Percentiles rank a stretch among this genome's conserved stretches.
Evolutionary conservation across 2,113 vertebrate species (phyloP).

Genomic region (Microcebus tavaratra): DNA sequence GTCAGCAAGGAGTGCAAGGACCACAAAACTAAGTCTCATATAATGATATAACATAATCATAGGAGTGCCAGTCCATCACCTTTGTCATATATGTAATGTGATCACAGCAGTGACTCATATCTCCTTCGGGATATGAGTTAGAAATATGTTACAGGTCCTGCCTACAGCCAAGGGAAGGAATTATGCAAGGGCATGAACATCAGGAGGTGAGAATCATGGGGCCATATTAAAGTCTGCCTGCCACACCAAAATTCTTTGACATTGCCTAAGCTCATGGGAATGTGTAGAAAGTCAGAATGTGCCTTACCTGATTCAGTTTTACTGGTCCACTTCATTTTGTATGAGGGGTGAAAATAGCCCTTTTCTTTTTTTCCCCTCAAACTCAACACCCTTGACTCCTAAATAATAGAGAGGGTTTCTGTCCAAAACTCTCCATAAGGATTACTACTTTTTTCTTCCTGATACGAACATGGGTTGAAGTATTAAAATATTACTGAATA

Average conservation of each 20-base stretch:
- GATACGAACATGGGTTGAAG: constrained; percentile 57
- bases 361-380: background rate
- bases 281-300: background rate
- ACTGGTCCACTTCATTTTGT: background rate
- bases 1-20: background rate
- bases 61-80: background rate
- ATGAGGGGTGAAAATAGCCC: background rate
- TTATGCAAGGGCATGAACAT: background rate
- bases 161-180: background rate
- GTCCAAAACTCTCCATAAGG: constrained; percentile 48
- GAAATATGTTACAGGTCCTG: background rate
- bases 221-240: background rate
- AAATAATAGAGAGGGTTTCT: background rate
- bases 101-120: too few relatives aligned
- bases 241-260: background rate
- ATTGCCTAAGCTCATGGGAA: background rate
- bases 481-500: constrained; percentile 53
- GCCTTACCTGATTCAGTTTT: background rate
- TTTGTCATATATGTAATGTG: background rate
- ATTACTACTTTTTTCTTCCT: background rate
- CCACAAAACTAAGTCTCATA: background rate
- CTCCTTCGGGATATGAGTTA: background rate
- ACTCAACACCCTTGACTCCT: background rate
- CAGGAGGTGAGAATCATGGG: background rate
- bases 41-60: background rate